Conservation (phyloP, 2,113 vertebrate species). For the Percina caprodes region DNA sequence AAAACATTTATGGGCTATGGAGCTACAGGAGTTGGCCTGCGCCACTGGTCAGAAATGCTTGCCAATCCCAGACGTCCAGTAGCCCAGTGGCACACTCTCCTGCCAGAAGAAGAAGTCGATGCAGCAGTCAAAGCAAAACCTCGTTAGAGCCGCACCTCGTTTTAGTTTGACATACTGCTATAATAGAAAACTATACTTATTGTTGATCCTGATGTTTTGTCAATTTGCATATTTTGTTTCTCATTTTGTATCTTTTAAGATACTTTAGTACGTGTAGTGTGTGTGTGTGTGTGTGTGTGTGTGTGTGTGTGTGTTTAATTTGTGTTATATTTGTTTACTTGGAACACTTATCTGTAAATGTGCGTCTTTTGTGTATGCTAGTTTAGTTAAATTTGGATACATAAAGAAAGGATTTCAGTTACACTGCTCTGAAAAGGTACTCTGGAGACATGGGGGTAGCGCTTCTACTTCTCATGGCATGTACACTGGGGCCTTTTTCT, state of each 20-base stretch:
- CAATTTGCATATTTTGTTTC: conserved; percentile 44
- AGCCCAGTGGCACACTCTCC: conserved; percentile 89
- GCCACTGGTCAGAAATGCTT: conserved; percentile 90
- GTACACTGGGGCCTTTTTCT: conserved; percentile 6
- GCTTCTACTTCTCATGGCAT: conserved; percentile 1
- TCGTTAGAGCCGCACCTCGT: conserved; percentile 68
- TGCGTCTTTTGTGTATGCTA: conserved; percentile 21
- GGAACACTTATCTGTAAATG: conserved; percentile 11
- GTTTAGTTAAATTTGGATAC: neutral
- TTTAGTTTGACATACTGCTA: neutral
- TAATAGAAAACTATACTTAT: neutral
- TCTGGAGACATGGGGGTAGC: neutral
- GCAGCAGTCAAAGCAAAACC: conserved; percentile 83
- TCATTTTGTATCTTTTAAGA: conserved; percentile 26
- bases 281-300: conserved; percentile 21
- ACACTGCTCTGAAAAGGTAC: conserved; percentile 4
- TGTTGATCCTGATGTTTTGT: conserved; percentile 39
- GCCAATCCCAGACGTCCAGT: conserved; percentile 88
- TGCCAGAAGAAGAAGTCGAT: conserved; percentile 87
- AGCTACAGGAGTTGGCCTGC: conserved; percentile 86
- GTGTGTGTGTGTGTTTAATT: neutral
- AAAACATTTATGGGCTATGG: conserved; percentile 88
- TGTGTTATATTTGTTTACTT: conserved; percentile 10
- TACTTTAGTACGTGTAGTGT: conserved; percentile 4
- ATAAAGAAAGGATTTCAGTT: conserved; percentile 11